Evolutionary conservation across 1,140 invertebrate species (phyloP).

Genomic region (Ceratoteleas bidentatus): DNA sequence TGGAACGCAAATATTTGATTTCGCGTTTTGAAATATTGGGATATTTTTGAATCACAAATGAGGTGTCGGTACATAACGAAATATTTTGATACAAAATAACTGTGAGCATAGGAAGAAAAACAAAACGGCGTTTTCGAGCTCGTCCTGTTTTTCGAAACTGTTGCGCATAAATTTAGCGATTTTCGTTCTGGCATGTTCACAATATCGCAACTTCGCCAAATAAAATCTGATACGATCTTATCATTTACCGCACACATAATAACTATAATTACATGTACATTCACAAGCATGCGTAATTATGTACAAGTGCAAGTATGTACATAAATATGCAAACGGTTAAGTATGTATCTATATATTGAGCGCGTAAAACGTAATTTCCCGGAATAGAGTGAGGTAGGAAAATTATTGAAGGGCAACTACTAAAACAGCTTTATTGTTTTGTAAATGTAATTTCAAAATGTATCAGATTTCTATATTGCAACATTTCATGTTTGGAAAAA

Average conservation of each 20-base stretch:
- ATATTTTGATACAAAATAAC: slow-evolving; percentile 5
- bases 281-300: slow-evolving; percentile 13
- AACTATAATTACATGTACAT: slow-evolving; percentile 14
- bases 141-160: too few relatives aligned
- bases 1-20: slow-evolving; percentile 24
- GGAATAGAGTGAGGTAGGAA: neutral
- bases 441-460: too few relatives aligned
- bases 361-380: slow-evolving; percentile 7
- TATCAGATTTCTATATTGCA: too few relatives aligned
- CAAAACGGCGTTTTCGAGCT: too few relatives aligned
- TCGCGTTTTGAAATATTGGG: slow-evolving; percentile 2
- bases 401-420: too few relatives aligned
- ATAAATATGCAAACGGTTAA: slow-evolving; percentile 28
- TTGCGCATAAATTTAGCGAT: too few relatives aligned
- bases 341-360: slow-evolving; percentile 4
- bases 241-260: neutral
- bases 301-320: slow-evolving; percentile 13
- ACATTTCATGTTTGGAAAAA: too few relatives aligned
- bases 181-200: neutral
- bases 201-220: slow-evolving; percentile 11
- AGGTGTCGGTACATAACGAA: too few relatives aligned
- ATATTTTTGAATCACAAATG: slow-evolving; percentile 4
- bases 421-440: too few relatives aligned
- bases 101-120: too few relatives aligned
- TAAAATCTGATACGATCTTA: slow-evolving; percentile 18